Base-by-base conservation (phyloP, 2,113 vertebrate species). In the Neotoma lepida region DNA sequence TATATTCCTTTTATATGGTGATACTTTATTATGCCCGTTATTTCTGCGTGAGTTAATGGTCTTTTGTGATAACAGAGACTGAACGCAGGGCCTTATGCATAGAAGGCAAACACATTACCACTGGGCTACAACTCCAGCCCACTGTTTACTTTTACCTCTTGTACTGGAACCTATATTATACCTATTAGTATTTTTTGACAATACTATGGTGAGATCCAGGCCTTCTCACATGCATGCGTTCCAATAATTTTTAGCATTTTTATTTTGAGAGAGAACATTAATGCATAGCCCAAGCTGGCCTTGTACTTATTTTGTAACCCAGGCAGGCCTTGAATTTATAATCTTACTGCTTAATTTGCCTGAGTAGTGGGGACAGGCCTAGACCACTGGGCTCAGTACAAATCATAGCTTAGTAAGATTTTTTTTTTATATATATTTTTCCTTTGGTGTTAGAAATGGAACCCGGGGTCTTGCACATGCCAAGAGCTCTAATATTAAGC, bases 11-110 rank as follows among this genome's bases (percentile, higher is more conserved):
- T 63, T 63, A 26, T 46, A 66, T n/a, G 41, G 18, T 85, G 26
- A 51, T n/a, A 86, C n/a, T 86, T 86, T 15, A 63, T 63, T 44
- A 64, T 89, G 46, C 76, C 87, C 91, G 82, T 58, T 49, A 70
- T 44, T 54, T 54, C 51, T 77, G 15, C 66, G 92, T 81, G 87
- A 91, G 54, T 14, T 85, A 70, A 85, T 6, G 20, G n/a, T 66
- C 49, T 54, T 63, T 82, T 41, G 2, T 82, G 6, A 14, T 18
- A 51, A 2, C 49, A n/a, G 8, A 46, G 46, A 26, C 1, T 56
- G 24, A 87, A 18, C 49, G 6, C 35, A 87, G 49, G 22, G 4
- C 66, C 22, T 70, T 39, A 1, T 86, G 49, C 66, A 56, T 39
- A 24, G 22, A 54, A 71, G 18, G 35, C 33, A 87, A 70, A n/a